Evolutionary conservation across 1,140 invertebrate species (phyloP).

Genomic region (Agraylea sexmaculata): DNA sequence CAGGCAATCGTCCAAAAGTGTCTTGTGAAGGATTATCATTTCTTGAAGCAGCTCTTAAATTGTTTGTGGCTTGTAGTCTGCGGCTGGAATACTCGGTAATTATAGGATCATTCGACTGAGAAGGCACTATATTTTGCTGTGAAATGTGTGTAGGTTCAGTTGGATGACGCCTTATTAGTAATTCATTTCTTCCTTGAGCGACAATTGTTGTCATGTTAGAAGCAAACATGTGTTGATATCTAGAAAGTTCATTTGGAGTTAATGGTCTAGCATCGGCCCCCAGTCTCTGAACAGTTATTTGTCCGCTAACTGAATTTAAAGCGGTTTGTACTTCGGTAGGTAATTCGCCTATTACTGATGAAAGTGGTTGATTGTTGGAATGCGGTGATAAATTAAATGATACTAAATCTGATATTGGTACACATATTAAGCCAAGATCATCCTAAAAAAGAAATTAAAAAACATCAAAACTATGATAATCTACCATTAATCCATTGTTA

Average conservation of each 20-base stretch:
- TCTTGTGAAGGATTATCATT: no score
- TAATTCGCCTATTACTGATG: slow-evolving; percentile 17
- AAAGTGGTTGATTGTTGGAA: slow-evolving; percentile 14
- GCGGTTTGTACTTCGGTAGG: slow-evolving; percentile 11
- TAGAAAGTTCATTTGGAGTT: slow-evolving; percentile 29
- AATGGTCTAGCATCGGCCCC: slow-evolving; percentile 34
- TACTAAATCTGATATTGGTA: slow-evolving; percentile 33
- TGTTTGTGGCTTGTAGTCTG: no score
- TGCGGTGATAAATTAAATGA: slow-evolving; percentile 14
- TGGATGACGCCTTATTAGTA: no score
- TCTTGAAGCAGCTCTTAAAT: no score
- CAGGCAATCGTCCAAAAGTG: no score
- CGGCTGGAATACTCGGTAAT: no score
- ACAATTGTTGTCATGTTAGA: slow-evolving; percentile 12
- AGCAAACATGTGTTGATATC: slow-evolving; percentile 22
- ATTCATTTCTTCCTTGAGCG: slow-evolving; percentile 1
- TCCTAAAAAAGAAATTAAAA: slow-evolving; percentile 30
- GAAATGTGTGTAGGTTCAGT: no score
- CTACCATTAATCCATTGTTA: slow-evolving; percentile 23
- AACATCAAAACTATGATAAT: slow-evolving; percentile 3
- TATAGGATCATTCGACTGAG: no score
- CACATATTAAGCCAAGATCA: slow-evolving; percentile 34
- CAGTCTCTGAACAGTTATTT: slow-evolving; percentile 35
- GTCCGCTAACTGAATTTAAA: slow-evolving; percentile 17
- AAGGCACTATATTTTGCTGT: no score